These are phyloP conservation scores for Agrilus cyanescens DNA, from an alignment of 2,888 invertebrate species.

Conservation along the genomic window DNA sequence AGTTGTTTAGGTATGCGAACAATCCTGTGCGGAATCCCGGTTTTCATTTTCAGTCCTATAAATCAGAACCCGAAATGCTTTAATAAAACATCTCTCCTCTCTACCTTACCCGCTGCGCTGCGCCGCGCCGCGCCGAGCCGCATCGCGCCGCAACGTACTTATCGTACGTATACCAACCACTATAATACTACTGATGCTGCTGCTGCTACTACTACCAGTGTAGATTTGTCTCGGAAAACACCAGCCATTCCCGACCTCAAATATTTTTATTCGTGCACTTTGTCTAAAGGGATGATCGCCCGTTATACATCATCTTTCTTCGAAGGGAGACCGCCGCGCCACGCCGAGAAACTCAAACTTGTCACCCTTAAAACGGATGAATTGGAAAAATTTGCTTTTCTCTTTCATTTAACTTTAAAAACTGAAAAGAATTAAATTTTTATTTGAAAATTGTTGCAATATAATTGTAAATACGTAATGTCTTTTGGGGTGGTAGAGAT, in stretches of 20 bases:
- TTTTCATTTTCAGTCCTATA: slow-evolving; percentile 35
- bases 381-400: too few species aligned
- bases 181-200: too few species aligned
- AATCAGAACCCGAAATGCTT: slow-evolving; percentile 33
- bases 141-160: too few species aligned
- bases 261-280: slow-evolving; percentile 34
- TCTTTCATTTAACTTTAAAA: slow-evolving; percentile 4
- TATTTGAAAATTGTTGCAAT: background rate
- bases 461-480: background rate
- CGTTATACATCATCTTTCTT: slow-evolving; percentile 24
- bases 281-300: slow-evolving; percentile 31
- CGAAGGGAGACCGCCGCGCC: slow-evolving; percentile 14
- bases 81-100: slow-evolving; percentile 32
- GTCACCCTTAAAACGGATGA: too few species aligned
- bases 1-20: slow-evolving; percentile 35
- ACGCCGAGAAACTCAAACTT: slow-evolving; percentile 12
- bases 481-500: too few species aligned
- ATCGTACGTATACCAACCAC: too few species aligned
- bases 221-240: slow-evolving; percentile 23
- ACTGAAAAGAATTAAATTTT: slow-evolving; percentile 8
- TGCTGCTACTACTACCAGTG: slow-evolving; percentile 4
- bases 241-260: slow-evolving; percentile 33
- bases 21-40: slow-evolving; percentile 32
- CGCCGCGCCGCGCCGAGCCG: too few species aligned
- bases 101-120: slow-evolving; percentile 9